Conservation (phyloP, 2,888 invertebrate genomes). For the Andrena bicolor region DNA sequence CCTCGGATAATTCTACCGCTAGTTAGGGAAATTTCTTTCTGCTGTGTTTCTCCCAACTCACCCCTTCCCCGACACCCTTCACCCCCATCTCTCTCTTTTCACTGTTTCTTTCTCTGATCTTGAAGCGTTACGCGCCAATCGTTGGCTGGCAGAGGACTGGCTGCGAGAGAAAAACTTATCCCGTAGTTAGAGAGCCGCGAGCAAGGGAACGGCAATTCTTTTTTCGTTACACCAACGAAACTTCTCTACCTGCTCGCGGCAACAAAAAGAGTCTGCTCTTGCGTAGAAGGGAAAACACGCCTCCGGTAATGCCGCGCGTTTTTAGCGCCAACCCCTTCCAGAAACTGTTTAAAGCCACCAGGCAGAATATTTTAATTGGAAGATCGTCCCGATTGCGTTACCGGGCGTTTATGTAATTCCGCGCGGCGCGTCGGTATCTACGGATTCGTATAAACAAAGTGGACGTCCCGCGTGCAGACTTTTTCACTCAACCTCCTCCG, state of each 20-base stretch:
- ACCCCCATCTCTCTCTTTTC: background rate
- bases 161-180: slow-evolving; percentile 59
- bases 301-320: slow-evolving; percentile 51
- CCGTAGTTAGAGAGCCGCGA: slow-evolving; percentile 53
- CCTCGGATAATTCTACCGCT: slow-evolving; percentile 40
- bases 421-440: slow-evolving; percentile 47
- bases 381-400: slow-evolving; percentile 70
- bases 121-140: slow-evolving; percentile 35
- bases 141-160: background rate
- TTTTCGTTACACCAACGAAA: slow-evolving; percentile 46
- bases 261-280: slow-evolving; percentile 65
- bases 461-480: slow-evolving; percentile 45
- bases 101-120: slow-evolving; percentile 47
- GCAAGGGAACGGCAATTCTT: slow-evolving; percentile 51
- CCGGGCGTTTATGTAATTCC: slow-evolving; percentile 68
- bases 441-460: slow-evolving; percentile 59
- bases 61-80: slow-evolving; percentile 5
- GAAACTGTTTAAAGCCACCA: slow-evolving; percentile 71
- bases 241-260: slow-evolving; percentile 27
- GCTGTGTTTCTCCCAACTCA: slow-evolving; percentile 7
- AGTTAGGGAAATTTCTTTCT: slow-evolving; percentile 52
- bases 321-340: slow-evolving; percentile 46
- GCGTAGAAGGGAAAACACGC: slow-evolving; percentile 55
- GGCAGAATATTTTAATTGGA: slow-evolving; percentile 75
- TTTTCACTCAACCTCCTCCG: background rate